These are phyloP conservation scores for Berghia stephanieae DNA, from an alignment of 1,140 invertebrate species.

Conservation along the genomic window DNA sequence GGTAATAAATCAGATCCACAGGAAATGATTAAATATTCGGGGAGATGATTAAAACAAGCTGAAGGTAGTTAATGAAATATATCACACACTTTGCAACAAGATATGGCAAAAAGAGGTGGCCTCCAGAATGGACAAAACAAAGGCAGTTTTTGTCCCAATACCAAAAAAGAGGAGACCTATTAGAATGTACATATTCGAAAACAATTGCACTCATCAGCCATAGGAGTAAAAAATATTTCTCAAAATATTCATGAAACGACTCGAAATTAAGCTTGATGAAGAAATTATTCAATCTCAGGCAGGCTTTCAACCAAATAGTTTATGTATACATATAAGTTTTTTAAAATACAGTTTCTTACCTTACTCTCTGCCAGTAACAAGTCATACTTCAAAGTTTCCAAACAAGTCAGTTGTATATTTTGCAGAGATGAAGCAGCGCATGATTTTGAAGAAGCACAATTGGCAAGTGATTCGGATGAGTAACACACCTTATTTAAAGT, in stretches of 20 bases:
- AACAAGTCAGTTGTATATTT: constrained; percentile 17
- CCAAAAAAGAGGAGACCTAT: no score
- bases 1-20: no score
- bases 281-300: background rate
- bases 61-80: no score
- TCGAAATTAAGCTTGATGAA: background rate
- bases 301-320: background rate
- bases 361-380: background rate
- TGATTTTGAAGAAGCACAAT: background rate
- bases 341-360: no score
- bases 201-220: background rate
- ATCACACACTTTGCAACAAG: no score
- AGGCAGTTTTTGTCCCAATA: no score
- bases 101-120: no score
- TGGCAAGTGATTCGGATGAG: background rate
- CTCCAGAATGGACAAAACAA: no score
- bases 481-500: background rate
- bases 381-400: constrained; percentile 27
- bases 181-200: background rate
- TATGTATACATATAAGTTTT: no score
- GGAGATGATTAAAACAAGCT: no score
- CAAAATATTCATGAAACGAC: no score
- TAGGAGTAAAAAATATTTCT: background rate
- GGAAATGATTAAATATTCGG: no score
- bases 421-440: background rate